phyloP scores from a whole-genome alignment of 2,797 vertebrate species.

The Notoglanidium macrostoma region DNA sequence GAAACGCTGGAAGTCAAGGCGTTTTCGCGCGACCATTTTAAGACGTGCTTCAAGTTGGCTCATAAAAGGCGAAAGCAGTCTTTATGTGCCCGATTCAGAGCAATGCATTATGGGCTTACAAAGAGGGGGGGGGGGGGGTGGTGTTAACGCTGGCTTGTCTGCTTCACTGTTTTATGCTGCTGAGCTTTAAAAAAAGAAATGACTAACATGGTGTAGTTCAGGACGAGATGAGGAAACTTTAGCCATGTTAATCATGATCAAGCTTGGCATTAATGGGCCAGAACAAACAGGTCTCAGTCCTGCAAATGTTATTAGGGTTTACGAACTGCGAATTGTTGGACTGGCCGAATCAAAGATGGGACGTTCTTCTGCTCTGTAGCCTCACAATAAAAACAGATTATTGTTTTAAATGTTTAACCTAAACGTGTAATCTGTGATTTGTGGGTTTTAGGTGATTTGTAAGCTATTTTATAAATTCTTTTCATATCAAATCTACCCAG shows the following conservation, averaged over 20 bases:
- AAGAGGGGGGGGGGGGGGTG: background rate
- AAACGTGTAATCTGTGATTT: background rate
- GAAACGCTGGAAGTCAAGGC: slow-evolving; percentile 48
- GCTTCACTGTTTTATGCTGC: slow-evolving; percentile 43
- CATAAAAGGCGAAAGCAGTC: slow-evolving; percentile 54
- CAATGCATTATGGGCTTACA: slow-evolving; percentile 51
- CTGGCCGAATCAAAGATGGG: background rate
- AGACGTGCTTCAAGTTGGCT: slow-evolving; percentile 47
- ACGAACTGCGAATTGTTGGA: background rate
- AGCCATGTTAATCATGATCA: slow-evolving; percentile 13
- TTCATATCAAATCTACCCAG: background rate
- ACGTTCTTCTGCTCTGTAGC: background rate
- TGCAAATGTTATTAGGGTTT: background rate
- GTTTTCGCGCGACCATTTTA: slow-evolving; percentile 44
- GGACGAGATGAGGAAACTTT: slow-evolving; percentile 25
- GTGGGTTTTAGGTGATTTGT: background rate
- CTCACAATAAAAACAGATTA: background rate
- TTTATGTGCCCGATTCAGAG: slow-evolving; percentile 49
- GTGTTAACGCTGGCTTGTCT: slow-evolving; percentile 53
- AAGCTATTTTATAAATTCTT: background rate
- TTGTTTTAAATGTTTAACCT: background rate
- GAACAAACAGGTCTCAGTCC: slow-evolving; percentile 12
- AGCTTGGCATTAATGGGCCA: background rate
- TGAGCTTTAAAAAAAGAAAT: slow-evolving; percentile 41
- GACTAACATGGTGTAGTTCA: slow-evolving; percentile 36